Evolutionary conservation across 2,797 vertebrate species (phyloP).

Genomic region (Mormyrus hasselquistii): DNA sequence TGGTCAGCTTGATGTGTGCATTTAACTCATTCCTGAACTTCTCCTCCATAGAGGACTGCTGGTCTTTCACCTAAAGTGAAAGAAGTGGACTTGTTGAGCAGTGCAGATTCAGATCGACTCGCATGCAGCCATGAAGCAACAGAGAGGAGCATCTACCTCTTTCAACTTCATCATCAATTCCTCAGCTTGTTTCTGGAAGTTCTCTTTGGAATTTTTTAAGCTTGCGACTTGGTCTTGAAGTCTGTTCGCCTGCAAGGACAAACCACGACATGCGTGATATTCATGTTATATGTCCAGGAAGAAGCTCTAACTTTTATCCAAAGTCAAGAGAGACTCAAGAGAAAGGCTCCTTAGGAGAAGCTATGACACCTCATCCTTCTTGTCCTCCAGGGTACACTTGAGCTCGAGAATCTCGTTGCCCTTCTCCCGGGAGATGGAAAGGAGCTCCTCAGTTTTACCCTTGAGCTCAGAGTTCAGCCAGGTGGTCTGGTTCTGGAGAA

Average conservation of each 20-base stretch:
- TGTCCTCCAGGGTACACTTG: constrained; percentile 73
- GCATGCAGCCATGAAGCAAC: background rate
- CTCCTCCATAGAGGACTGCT: constrained; percentile 80
- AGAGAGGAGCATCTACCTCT: constrained; percentile 61
- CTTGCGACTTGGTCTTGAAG: constrained; percentile 73
- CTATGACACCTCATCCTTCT: constrained; percentile 75
- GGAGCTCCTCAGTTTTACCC: constrained; percentile 83
- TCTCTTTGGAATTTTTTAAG: constrained; percentile 74
- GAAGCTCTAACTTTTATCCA: background rate
- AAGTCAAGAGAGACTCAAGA: constrained; percentile 6
- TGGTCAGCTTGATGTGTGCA: constrained; percentile 83
- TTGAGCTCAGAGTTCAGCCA: constrained; percentile 83
- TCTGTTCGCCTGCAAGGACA: constrained; percentile 62
- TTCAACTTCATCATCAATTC: constrained; percentile 84
- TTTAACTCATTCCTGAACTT: constrained; percentile 90
- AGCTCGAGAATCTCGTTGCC: constrained; percentile 84
- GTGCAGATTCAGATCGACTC: background rate
- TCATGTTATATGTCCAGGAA: background rate
- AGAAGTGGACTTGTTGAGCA: background rate
- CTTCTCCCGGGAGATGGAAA: constrained; percentile 72
- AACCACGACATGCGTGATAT: background rate
- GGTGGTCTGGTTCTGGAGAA: constrained; percentile 76
- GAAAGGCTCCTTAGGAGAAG: constrained; percentile 65
- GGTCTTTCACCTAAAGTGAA: constrained; percentile 76
- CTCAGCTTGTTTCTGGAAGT: constrained; percentile 74